These are phyloP conservation scores for Drosophila vallismaia DNA, from an alignment of 2,888 invertebrate species.

Conservation along the genomic window DNA sequence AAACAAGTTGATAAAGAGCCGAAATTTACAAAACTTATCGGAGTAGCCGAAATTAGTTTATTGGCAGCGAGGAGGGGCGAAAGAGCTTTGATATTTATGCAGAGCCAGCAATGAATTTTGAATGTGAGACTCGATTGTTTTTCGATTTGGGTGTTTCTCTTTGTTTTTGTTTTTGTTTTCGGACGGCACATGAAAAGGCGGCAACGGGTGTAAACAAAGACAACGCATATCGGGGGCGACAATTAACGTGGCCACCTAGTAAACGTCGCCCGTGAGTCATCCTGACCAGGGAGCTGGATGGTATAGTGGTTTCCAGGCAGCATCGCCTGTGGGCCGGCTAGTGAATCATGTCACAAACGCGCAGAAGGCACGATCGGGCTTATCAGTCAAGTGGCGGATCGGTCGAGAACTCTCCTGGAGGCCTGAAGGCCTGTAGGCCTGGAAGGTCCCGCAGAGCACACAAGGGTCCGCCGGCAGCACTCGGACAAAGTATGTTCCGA, in stretches of 20 bases:
- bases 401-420: conserved; percentile 18
- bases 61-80: neutral
- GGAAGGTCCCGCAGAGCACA: no score
- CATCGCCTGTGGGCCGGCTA: conserved; percentile 49
- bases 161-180: conserved; percentile 26
- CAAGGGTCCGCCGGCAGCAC: conserved; percentile 7
- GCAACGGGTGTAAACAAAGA: conserved; percentile 50
- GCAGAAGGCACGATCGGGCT: conserved; percentile 56
- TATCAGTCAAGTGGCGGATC: conserved; percentile 56
- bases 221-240: conserved; percentile 52
- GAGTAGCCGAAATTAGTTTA: conserved; percentile 24
- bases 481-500: conserved; percentile 65
- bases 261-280: conserved; percentile 55
- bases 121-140: conserved; percentile 19
- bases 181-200: conserved; percentile 56
- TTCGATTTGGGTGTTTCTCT: conserved; percentile 19
- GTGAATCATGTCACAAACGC: conserved; percentile 65
- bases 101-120: conserved; percentile 37
- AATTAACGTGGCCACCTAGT: conserved; percentile 63
- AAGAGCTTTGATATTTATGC: conserved; percentile 36
- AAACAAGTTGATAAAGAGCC: conserved; percentile 38
- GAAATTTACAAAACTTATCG: conserved; percentile 34
- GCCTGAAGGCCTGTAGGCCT: conserved; percentile 17
- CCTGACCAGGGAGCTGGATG: conserved; percentile 8
- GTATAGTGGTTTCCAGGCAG: conserved; percentile 3